These are phyloP conservation scores for Cochlearius cochlearius DNA, from an alignment of 2,113 vertebrate genomes.

Conservation along the genomic window DNA sequence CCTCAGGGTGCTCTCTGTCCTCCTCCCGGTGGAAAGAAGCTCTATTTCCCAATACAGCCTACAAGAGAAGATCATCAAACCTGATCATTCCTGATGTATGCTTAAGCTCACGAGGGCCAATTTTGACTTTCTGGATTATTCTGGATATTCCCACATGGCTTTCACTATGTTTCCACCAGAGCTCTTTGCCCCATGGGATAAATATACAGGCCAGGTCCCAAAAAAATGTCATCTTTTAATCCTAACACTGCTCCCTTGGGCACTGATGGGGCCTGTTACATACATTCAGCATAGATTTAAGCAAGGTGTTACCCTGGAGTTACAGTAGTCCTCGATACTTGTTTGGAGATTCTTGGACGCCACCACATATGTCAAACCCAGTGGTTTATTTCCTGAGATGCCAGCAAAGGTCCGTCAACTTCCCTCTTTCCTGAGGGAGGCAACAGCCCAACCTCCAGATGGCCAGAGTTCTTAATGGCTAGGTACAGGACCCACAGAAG, in stretches of 20 bases:
- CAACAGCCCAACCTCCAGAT: neutral
- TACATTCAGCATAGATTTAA: neutral
- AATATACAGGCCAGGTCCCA: neutral
- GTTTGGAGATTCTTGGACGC: neutral
- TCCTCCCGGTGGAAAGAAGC: neutral
- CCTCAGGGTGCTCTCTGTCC: neutral
- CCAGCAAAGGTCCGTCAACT: neutral
- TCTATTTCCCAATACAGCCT: neutral
- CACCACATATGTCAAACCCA: rapidly evolving
- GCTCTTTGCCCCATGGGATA: neutral
- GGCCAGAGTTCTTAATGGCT: neutral
- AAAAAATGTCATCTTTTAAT: neutral
- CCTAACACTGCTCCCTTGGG: neutral
- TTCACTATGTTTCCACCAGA: neutral
- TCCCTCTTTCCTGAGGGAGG: neutral
- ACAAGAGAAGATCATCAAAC: neutral
- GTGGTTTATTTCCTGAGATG: neutral
- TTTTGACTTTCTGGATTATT: neutral
- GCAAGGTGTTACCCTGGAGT: neutral
- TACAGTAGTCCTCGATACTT: neutral
- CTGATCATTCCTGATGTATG: neutral
- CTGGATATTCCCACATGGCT: neutral
- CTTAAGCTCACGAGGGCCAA: neutral
- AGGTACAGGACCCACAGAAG: neutral
- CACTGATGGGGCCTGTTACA: neutral